Percentiles rank a stretch among this genome's conserved stretches.
Evolutionary conservation across 2,797 vertebrate genomes (phyloP).

Genomic region (Labeo calbasu): DNA sequence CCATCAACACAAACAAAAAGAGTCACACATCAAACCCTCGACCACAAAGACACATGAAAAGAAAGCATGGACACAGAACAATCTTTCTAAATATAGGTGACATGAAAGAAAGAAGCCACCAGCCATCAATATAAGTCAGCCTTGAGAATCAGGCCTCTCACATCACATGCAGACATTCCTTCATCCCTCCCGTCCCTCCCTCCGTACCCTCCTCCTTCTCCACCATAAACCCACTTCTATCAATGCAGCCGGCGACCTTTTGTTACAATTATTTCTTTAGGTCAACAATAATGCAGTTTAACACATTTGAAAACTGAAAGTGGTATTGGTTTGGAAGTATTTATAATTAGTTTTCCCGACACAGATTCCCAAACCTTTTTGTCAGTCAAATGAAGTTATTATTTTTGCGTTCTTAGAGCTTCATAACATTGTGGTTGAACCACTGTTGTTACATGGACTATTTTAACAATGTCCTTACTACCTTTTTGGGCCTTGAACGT

Average conservation of each 20-base stretch:
- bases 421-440: too few species aligned
- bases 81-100: slow-evolving; percentile 51
- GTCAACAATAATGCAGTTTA: background rate
- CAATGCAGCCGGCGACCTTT: background rate
- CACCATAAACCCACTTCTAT: background rate
- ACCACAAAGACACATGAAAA: slow-evolving; percentile 32
- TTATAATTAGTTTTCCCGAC: too few species aligned
- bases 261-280: background rate
- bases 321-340: background rate
- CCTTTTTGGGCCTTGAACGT: too few species aligned
- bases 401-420: too few species aligned
- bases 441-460: too few species aligned
- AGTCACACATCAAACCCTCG: slow-evolving; percentile 35
- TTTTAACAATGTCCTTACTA: too few species aligned
- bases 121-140: slow-evolving; percentile 14
- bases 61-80: slow-evolving; percentile 37
- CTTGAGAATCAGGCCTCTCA: slow-evolving; percentile 28
- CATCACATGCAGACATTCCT: slow-evolving; percentile 32
- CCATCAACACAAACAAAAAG: slow-evolving; percentile 52
- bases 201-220: background rate
- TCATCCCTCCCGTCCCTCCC: slow-evolving; percentile 6
- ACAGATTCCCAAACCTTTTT: too few species aligned
- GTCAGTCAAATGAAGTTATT: too few species aligned
- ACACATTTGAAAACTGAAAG: background rate
- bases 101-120: slow-evolving; percentile 20